A percentile compares a stretch with the other conserved stretches of the same genome.
Conservation (phyloP, 2,113 vertebrate species). For the Channa maculata region DNA sequence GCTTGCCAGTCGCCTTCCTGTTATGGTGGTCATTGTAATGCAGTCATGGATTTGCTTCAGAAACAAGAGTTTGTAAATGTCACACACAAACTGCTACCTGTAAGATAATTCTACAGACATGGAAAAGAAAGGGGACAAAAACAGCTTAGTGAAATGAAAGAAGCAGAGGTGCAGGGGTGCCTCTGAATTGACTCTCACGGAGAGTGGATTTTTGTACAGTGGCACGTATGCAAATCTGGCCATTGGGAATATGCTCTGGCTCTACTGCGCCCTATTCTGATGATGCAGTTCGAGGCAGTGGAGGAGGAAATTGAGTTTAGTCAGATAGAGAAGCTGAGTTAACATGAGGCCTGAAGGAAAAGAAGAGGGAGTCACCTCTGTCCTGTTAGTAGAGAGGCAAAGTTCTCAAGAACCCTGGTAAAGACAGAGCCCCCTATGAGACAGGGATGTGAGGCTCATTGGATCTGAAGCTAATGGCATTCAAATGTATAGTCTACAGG, state of each 20-base stretch:
- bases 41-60: conserved; percentile 42
- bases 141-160: conserved; percentile 50
- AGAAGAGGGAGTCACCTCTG: conserved; percentile 65
- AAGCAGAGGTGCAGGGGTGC: conserved; percentile 33
- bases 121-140: background rate
- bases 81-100: conserved; percentile 19
- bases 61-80: conserved; percentile 26
- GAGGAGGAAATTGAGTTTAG: conserved; percentile 83
- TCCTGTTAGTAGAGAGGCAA: conserved; percentile 64
- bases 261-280: conserved; percentile 70
- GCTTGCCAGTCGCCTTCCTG: conserved; percentile 75
- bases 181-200: conserved; percentile 51
- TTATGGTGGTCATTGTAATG: conserved; percentile 37
- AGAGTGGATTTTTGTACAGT: conserved; percentile 74
- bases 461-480: conserved; percentile 71
- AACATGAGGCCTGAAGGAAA: conserved; percentile 79
- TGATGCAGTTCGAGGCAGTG: conserved; percentile 80
- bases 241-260: conserved; percentile 71
- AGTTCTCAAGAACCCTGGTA: conserved; percentile 60
- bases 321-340: conserved; percentile 78
- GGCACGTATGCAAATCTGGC: conserved; percentile 81
- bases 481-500: conserved; percentile 60
- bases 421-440: conserved; percentile 53
- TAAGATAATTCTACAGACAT: conserved; percentile 46
- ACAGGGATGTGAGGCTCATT: conserved; percentile 59